Base-by-base conservation (phyloP, 1,140 invertebrate species). In the Ganaspis sp. region DNA sequence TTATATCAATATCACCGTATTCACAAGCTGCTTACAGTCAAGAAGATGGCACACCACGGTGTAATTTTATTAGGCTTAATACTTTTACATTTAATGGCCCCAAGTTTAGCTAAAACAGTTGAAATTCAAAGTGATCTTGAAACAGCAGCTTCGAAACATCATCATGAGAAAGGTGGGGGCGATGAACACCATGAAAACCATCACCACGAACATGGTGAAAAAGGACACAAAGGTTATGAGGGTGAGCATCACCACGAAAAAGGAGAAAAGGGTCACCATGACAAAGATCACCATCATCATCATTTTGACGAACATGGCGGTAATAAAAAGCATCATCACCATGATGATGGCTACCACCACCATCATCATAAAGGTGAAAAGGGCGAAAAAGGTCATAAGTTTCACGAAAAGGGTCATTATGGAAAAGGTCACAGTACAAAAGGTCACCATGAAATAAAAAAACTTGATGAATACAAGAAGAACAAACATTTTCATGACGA, bases 401-500 rank as follows among this genome's bases (percentile, higher is more conserved):
- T 94, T 8, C 89, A 94, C 75, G 93, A 95, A 81, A 94, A 95
- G 75, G 91, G 93, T 0, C 92, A 94, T 69, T 93, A 93, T 58
- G 93, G 94, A 34, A 95, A 95, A 79, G 94, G 94, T 0, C 94
- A 94, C 81, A 94, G 93, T 73, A 94, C 94, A 12, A 92, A 93
- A 85, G 95, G 95, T 19, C 86, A 90, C 21, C 94, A 95, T 84
- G 93, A 94, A 79, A 92, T 95, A 1, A 93, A 95, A 84, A 94
- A 95, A 81, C 86, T 94, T 73, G 94, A 95, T 87, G 94, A 95
- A 83, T 95, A 92, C 87, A 94, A 95, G 83, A 95, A 95, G 83
- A 92, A 95, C 74, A 94, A 94, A 76, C 92, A 95, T n/a, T 95
- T 95, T 87, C 94, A 95, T 87, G 95, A 96, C 86, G 96, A 96